phyloP scores from a whole-genome alignment of 2,113 vertebrate genomes.

The Myiopsitta monachus region DNA sequence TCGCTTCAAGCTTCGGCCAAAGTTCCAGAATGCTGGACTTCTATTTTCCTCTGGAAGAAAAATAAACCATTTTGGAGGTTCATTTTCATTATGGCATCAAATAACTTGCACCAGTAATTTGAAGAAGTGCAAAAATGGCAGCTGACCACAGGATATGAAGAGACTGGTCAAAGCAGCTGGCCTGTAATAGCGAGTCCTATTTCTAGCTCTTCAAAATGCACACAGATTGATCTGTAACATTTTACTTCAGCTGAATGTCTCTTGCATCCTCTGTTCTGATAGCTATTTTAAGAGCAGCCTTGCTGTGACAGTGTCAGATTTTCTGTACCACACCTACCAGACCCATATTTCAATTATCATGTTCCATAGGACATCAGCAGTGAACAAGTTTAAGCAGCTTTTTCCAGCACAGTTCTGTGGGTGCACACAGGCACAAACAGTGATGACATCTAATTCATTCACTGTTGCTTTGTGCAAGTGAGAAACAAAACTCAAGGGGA shows the following conservation, averaged over 20 bases:
- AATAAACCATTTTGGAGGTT: background rate
- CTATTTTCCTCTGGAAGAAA: background rate
- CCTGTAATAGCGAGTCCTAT: background rate
- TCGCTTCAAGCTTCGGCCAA: background rate
- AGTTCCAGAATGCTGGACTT: background rate
- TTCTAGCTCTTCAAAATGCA: background rate
- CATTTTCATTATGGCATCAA: background rate
- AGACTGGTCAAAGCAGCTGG: background rate
- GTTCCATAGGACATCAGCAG: background rate
- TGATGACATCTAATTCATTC: background rate
- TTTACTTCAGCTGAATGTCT: background rate
- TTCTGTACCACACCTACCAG: background rate
- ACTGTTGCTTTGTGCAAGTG: background rate
- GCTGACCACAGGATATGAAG: background rate
- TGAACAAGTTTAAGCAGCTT: slow-evolving; percentile 33
- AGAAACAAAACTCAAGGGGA: slow-evolving; percentile 3
- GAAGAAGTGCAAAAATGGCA: background rate
- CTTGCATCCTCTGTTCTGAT: background rate
- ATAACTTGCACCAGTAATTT: background rate
- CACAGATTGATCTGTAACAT: background rate
- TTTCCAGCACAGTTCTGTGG: background rate
- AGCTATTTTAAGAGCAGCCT: background rate
- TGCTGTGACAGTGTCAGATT: background rate
- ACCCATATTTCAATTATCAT: background rate
- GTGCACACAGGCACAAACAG: background rate